Evolutionary conservation across 2,113 vertebrate genomes (phyloP).

Genomic region (Oxygymnocypris stewartii): DNA sequence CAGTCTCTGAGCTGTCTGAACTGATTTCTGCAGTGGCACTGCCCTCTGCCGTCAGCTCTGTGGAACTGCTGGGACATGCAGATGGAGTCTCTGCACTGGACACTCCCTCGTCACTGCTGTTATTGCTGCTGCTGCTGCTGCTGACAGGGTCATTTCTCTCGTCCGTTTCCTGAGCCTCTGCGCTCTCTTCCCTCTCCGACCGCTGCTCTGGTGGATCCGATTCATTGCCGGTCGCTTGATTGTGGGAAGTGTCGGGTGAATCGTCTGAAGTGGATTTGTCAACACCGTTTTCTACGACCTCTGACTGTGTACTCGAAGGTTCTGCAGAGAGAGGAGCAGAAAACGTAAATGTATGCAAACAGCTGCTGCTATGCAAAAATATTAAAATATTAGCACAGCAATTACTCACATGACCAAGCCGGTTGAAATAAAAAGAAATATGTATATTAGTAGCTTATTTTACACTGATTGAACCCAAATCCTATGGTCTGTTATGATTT

Average conservation of each 20-base stretch:
- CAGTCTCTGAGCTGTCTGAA: conserved; percentile 76
- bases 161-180: conserved; percentile 66
- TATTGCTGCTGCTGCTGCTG: conserved; percentile 63
- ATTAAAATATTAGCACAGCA: not conserved
- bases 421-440: not conserved
- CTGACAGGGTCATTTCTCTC: conserved; percentile 69
- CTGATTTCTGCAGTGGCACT: conserved; percentile 79
- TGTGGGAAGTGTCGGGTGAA: conserved; percentile 70
- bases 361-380: not conserved
- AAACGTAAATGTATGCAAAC: conserved; percentile 7
- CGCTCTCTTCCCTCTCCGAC: conserved; percentile 68
- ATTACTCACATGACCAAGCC: not conserved
- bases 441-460: not conserved
- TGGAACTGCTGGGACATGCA: conserved; percentile 73
- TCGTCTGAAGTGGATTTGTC: conserved; percentile 71
- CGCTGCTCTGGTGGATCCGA: conserved; percentile 76
- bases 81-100: conserved; percentile 70
- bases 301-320: conserved; percentile 81
- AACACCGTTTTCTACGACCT: conserved; percentile 71
- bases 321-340: conserved; percentile 71
- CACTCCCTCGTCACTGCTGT: conserved; percentile 62
- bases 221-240: conserved; percentile 69
- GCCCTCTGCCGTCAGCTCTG: conserved; percentile 78
- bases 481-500: not conserved
- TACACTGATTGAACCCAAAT: not conserved